Percentiles rank a stretch among this genome's conserved stretches.
These are phyloP conservation scores for Lasius fuliginosus DNA, from an alignment of 2,888 invertebrate genomes.

Conservation along the genomic window DNA sequence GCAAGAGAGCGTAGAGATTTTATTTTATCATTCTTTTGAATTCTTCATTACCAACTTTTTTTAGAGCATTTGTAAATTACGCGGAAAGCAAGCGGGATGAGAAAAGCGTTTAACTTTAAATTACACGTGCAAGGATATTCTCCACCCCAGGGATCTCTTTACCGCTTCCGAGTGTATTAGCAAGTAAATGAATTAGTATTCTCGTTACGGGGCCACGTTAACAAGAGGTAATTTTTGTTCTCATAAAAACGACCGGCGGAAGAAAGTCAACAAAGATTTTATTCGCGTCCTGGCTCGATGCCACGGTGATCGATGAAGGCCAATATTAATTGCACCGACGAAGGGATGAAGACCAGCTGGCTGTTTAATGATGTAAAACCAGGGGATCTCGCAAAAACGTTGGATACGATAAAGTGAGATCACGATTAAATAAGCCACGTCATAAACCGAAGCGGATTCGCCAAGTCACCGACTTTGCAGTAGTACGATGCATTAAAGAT, in stretches of 20 bases:
- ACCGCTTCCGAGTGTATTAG: slow-evolving; percentile 33
- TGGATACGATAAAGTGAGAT: slow-evolving; percentile 7
- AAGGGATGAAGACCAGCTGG: slow-evolving; percentile 3
- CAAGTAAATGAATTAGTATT: slow-evolving; percentile 49
- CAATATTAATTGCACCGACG: slow-evolving; percentile 39
- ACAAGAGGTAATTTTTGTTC: slow-evolving; percentile 32
- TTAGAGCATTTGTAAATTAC: slow-evolving; percentile 20
- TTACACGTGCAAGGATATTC: slow-evolving; percentile 17
- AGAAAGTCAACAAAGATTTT: slow-evolving; percentile 46
- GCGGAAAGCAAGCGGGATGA: slow-evolving; percentile 3
- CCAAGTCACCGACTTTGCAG: neutral
- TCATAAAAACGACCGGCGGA: slow-evolving; percentile 11
- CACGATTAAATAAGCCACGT: slow-evolving; percentile 5
- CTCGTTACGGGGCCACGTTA: slow-evolving; percentile 25
- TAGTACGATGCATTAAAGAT: neutral
- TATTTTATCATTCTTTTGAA: neutral
- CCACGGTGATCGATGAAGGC: slow-evolving; percentile 40
- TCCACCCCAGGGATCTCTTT: slow-evolving; percentile 28
- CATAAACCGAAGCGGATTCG: neutral
- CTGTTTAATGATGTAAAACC: slow-evolving; percentile 45
- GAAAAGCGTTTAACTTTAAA: slow-evolving; percentile 42
- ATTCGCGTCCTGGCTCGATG: slow-evolving; percentile 27
- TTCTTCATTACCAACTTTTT: neutral
- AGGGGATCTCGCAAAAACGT: neutral
- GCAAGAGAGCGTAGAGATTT: neutral